Conservation (phyloP, 2,888 invertebrate species). For the Acanthosoma haemorrhoidale region DNA sequence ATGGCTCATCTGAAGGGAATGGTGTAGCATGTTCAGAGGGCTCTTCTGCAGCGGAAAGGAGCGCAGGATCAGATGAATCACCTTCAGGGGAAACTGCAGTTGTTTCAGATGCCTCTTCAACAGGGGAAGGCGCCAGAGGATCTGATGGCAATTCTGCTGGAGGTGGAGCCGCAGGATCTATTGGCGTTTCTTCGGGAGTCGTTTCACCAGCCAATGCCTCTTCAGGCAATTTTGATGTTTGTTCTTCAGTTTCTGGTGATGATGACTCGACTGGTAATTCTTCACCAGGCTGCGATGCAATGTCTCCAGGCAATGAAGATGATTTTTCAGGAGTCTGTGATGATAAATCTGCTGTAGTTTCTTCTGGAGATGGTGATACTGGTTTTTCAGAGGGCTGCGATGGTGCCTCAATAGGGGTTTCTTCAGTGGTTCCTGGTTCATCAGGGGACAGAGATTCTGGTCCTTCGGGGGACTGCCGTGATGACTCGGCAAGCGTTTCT, state of each 20-base stretch:
- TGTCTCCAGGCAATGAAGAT: too few species aligned
- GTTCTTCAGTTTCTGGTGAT: background rate
- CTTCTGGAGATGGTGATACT: background rate
- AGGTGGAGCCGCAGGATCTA: background rate
- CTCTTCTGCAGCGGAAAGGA: background rate
- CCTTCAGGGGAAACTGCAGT: background rate
- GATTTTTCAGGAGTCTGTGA: too few species aligned
- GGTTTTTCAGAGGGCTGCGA: background rate
- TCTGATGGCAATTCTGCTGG: background rate
- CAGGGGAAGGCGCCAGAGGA: too few species aligned
- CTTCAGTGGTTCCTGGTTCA: background rate
- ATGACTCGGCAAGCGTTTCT: background rate
- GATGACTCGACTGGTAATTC: background rate
- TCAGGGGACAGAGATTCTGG: background rate
- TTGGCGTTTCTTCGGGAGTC: background rate
- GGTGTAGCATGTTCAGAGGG: background rate
- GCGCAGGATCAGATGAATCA: background rate
- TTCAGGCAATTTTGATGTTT: too few species aligned
- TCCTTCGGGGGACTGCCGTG: background rate
- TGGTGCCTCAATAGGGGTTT: background rate
- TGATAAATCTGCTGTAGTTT: background rate
- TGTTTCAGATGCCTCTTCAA: background rate
- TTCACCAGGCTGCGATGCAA: too few species aligned
- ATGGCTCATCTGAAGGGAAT: background rate
- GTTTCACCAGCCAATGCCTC: too few species aligned